phyloP scores from a whole-genome alignment of 2,888 invertebrate genomes.

The Dendrolimus houi region DNA sequence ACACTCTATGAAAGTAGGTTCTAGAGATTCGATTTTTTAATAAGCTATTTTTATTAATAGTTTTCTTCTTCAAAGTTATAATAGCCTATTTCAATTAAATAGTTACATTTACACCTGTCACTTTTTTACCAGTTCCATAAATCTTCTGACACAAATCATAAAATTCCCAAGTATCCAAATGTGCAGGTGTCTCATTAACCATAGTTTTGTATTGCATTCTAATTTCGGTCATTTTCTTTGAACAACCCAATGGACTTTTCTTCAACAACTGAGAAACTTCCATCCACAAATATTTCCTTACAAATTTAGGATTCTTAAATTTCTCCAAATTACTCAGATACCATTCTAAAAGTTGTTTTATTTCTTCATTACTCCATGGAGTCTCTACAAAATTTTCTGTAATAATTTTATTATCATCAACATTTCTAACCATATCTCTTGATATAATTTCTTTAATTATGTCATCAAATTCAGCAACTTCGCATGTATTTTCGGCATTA shows the following conservation, averaged over 20 bases:
- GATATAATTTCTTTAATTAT: conserved; percentile 37
- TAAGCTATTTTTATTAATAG: no score
- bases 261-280: conserved; percentile 46
- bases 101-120: background rate
- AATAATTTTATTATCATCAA: conserved; percentile 27
- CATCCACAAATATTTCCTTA: conserved; percentile 56
- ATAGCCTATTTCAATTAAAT: no score
- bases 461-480: conserved; percentile 23
- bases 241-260: conserved; percentile 54
- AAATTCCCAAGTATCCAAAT: conserved; percentile 47
- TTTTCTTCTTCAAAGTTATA: no score
- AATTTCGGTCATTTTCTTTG: conserved; percentile 62
- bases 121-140: conserved; percentile 59
- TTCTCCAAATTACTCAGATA: conserved; percentile 60
- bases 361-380: conserved; percentile 48
- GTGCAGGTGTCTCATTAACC: conserved; percentile 43
- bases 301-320: conserved; percentile 61
- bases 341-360: conserved; percentile 49
- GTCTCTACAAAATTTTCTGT: conserved; percentile 25
- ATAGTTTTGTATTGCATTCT: conserved; percentile 52
- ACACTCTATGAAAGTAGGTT: no score
- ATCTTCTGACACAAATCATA: conserved; percentile 59
- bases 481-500: conserved; percentile 23
- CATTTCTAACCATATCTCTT: conserved; percentile 36
- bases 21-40: no score